Evolutionary conservation across 1,140 invertebrate genomes (phyloP), one percentile per base, ranked within the genome.

Genomic region (Microvelia longipes): DNA sequence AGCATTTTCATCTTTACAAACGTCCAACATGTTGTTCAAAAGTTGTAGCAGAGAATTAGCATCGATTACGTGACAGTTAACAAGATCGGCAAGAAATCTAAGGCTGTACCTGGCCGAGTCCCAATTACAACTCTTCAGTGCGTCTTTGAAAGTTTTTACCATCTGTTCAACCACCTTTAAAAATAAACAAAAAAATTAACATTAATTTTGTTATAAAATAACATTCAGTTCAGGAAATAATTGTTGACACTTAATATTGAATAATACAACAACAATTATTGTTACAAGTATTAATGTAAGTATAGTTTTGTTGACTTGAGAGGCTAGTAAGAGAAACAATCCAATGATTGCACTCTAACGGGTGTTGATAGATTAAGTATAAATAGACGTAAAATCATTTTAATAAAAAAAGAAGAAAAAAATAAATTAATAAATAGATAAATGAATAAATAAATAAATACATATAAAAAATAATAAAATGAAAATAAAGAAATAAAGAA

Each of bases 41-140:
- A 98, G 81, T 76, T 94, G 91, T 73, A 98, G 81, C 28, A 98
- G 81, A 2, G 95, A 98, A 35, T 88, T 90, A 61, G 93, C 91
- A 28, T 94, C 94, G 68, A 99, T 86, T 1, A 99, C 95, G 81
- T 97, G 93, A 76, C 94, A 98, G 79, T 98, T 99, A 0, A 98
- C 95, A 69, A 98, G 82, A 82, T 98, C 96, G 2, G 93, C 88
- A 65, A 99, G 84, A 79, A 98, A 98, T 69, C 96, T 83, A 0
- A 98, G 81, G 26, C 88, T 87, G 79, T 92, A 94, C 72, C 91
- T 84, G 1, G 95, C 94, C 25, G 89, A 86, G 75, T 96, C 90
- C 93, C 94, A 98, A 78, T 93, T 89, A 69, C 91, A 91, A 62
- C 83, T 81, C 79, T 96, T 96, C 25, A 98, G 80, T 29, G 90